Percentiles rank a stretch among this genome's conserved stretches.
phyloP scores from a whole-genome alignment of 2,888 invertebrate genomes.

The Philereme vetulata region DNA sequence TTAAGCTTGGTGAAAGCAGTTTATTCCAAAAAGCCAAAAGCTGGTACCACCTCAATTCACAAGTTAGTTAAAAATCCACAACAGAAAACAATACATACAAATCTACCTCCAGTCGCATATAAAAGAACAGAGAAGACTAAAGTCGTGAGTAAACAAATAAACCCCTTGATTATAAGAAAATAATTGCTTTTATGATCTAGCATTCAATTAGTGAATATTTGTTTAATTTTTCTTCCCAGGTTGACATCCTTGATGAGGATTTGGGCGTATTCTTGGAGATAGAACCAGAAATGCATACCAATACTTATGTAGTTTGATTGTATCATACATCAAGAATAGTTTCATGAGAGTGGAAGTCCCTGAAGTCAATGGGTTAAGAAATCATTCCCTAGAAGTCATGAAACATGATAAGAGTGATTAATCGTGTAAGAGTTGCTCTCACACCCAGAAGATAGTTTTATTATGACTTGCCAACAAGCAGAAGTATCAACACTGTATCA shows the following conservation, averaged over 20 bases:
- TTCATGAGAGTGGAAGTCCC: constrained; percentile 48
- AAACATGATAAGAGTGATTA: constrained; percentile 60
- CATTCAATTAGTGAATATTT: neutral
- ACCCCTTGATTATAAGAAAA: neutral
- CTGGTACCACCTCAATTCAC: constrained; percentile 57
- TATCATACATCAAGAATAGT: too few relatives aligned
- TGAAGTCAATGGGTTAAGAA: constrained; percentile 60
- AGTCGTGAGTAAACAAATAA: constrained; percentile 52
- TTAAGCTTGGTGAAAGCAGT: constrained; percentile 64
- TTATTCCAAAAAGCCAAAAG: constrained; percentile 59
- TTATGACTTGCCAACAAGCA: constrained; percentile 63
- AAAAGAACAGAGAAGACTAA: constrained; percentile 64
- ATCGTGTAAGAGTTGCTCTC: constrained; percentile 40
- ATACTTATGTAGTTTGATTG: too few relatives aligned
- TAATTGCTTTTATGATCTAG: neutral
- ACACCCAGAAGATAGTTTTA: constrained; percentile 62
- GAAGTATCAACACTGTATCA: too few relatives aligned
- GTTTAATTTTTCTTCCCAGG: constrained; percentile 53
- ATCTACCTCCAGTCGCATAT: constrained; percentile 62
- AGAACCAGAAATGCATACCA: too few relatives aligned
- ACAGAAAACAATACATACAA: constrained; percentile 38
- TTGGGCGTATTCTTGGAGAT: too few relatives aligned
- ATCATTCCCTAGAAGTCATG: constrained; percentile 57
- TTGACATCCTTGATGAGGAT: constrained; percentile 50
- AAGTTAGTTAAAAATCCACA: constrained; percentile 48